Base-by-base conservation (phyloP, 1,140 invertebrate species). In the Planococcus citri region DNA sequence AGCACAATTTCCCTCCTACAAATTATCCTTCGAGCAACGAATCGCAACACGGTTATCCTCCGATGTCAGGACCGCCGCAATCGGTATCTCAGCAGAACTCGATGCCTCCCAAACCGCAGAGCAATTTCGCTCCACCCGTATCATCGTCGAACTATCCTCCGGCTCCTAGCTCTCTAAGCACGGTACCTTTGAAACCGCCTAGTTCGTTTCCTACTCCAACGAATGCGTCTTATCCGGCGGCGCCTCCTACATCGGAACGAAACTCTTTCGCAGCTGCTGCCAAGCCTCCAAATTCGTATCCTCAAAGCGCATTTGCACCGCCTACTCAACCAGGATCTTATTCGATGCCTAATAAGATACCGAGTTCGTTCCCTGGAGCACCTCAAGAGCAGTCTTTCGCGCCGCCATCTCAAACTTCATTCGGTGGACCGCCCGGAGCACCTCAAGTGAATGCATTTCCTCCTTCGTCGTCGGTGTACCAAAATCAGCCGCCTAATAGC, bases 141-240 rank as follows among this genome's bases (percentile, higher is more conserved):
- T 20, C n/a, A 8, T 27, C 61, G n/a, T n/a, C n/a, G n/a, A n/a
- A n/a, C n/a, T n/a, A n/a, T n/a, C n/a, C n/a, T n/a, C n/a, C n/a
- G n/a, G n/a, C n/a, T n/a, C n/a, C n/a, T n/a, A n/a, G n/a, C n/a
- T n/a, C n/a, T n/a, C n/a, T 21, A 17, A 60, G 17, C 8, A 6
- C 10, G 3, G 22, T 33, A 14, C 68, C 68, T 24, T 14, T 41
- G n/a, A 41, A 58, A 38, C 29, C 24, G 4, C 68, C 17, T 20
- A 8, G 29, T 8, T 14, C 51, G 22, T 58, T 72, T 60, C 69
- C 71, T 29, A 24, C 71, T 61, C 17, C 71, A 70, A 60, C 37
- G 27, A 68, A 17, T 27, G 21, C 33, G 38, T 10, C 60, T 27
- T 64, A 61, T 67, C 21, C 67, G 64, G 10, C 71, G 70, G 27